These are phyloP conservation scores for Parasteatoda lunata DNA, from an alignment of 2,888 invertebrate species.

Conservation along the genomic window DNA sequence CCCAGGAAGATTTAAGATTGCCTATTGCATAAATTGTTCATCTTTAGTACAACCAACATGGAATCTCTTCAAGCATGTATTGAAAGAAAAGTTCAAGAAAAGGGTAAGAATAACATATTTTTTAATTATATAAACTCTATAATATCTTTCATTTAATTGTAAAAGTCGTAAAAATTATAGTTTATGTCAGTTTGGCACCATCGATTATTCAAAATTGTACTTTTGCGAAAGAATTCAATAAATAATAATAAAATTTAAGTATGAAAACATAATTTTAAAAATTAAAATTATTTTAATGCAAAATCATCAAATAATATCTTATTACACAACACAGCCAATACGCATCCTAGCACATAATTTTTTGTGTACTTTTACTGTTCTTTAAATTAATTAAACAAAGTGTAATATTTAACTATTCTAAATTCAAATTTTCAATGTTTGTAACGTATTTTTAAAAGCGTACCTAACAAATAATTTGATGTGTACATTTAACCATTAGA, in stretches of 20 bases:
- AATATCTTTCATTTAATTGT: background rate
- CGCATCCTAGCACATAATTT: no score
- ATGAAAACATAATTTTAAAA: background rate
- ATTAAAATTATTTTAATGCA: background rate
- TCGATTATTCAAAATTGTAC: background rate
- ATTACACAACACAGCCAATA: no score
- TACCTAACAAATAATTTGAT: no score
- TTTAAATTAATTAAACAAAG: no score
- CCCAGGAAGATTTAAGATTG: constrained; percentile 47
- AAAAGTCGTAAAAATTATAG: background rate
- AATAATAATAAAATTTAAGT: background rate
- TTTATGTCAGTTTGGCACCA: background rate
- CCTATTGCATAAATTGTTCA: constrained; percentile 34
- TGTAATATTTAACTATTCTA: no score
- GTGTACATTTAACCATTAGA: no score
- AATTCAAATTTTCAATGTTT: no score
- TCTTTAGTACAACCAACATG: constrained; percentile 12
- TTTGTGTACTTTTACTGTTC: no score
- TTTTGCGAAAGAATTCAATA: background rate
- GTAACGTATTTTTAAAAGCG: no score
- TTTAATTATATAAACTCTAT: background rate
- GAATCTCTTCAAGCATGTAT: constrained; percentile 3
- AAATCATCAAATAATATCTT: background rate
- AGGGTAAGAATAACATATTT: constrained; percentile 18
- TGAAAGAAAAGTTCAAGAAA: constrained; percentile 44